Evolutionary conservation across 2,797 vertebrate species (phyloP).

Genomic region (Myotis vivesi): DNA sequence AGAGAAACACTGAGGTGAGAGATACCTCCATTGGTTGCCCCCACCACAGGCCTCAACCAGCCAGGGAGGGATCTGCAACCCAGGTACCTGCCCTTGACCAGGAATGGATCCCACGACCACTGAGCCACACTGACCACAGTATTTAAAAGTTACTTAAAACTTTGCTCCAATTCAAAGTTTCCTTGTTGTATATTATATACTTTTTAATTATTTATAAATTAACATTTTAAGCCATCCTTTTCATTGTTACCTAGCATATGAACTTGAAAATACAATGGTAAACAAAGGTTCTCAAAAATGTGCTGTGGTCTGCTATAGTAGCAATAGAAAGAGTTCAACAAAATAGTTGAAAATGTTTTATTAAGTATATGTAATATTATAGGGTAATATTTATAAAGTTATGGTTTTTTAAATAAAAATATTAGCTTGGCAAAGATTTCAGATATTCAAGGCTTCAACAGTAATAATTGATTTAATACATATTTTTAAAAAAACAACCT

Average conservation of each 20-base stretch:
- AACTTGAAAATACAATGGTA: neutral
- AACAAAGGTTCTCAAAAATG: neutral
- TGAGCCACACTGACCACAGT: no score
- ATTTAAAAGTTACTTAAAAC: neutral
- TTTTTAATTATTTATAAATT: neutral
- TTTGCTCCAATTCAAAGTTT: neutral
- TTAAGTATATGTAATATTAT: conserved; percentile 80
- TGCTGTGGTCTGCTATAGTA: no score
- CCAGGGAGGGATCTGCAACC: no score
- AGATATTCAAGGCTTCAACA: conserved; percentile 83
- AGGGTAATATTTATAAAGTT: conserved; percentile 86
- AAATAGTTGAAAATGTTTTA: conserved; percentile 79
- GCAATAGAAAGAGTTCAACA: conserved; percentile 18
- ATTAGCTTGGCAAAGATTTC: conserved; percentile 80
- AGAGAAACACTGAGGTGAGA: no score
- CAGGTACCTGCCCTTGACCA: no score
- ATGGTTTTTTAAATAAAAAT: conserved; percentile 86
- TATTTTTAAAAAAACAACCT: conserved; percentile 13
- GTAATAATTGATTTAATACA: conserved; percentile 80
- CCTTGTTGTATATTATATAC: neutral
- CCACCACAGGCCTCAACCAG: no score
- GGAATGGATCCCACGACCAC: no score
- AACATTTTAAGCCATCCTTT: conserved; percentile 31
- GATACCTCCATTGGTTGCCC: no score
- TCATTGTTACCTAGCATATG: neutral